Evolutionary conservation across 2,888 invertebrate species (phyloP).

Genomic region (Ditylenchus weischeri): DNA sequence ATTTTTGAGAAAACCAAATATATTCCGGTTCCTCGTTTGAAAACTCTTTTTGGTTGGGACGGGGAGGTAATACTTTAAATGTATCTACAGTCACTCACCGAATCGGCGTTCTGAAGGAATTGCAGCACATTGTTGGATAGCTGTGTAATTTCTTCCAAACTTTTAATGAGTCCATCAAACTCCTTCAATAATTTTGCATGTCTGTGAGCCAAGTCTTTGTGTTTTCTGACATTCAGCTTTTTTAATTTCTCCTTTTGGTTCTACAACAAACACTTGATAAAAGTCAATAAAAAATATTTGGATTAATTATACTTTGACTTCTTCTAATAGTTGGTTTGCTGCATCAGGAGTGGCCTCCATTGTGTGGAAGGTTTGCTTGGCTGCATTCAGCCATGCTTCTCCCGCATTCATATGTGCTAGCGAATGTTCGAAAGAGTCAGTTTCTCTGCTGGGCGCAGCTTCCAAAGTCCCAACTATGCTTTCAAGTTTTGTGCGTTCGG

Average conservation of each 20-base stretch:
- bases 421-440: constrained; percentile 2
- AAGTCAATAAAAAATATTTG: not conserved
- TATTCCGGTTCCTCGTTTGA: too few relatives aligned
- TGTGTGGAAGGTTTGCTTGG: constrained; percentile 11
- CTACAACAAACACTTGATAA: not conserved
- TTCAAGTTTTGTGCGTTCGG: constrained; percentile 32
- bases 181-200: not conserved
- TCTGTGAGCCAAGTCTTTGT: constrained; percentile 6
- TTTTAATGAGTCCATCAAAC: constrained; percentile 36
- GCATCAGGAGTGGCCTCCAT: not conserved
- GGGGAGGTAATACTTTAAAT: constrained; percentile 7
- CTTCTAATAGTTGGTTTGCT: constrained; percentile 9
- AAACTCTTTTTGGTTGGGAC: too few relatives aligned
- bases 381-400: constrained; percentile 32
- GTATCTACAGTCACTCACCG: constrained; percentile 28
- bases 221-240: constrained; percentile 11
- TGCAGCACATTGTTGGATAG: constrained; percentile 37
- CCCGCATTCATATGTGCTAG: constrained; percentile 33
- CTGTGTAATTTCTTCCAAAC: constrained; percentile 40
- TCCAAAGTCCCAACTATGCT: constrained; percentile 12
- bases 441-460: constrained; percentile 15
- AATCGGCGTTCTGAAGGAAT: constrained; percentile 45
- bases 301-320: constrained; percentile 23
- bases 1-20: too few relatives aligned
- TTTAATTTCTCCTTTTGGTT: constrained; percentile 4